Percentiles rank a stretch among this genome's conserved stretches.
Evolutionary conservation across 2,797 vertebrate species (phyloP).

Genomic region (Rhincodon typus): DNA sequence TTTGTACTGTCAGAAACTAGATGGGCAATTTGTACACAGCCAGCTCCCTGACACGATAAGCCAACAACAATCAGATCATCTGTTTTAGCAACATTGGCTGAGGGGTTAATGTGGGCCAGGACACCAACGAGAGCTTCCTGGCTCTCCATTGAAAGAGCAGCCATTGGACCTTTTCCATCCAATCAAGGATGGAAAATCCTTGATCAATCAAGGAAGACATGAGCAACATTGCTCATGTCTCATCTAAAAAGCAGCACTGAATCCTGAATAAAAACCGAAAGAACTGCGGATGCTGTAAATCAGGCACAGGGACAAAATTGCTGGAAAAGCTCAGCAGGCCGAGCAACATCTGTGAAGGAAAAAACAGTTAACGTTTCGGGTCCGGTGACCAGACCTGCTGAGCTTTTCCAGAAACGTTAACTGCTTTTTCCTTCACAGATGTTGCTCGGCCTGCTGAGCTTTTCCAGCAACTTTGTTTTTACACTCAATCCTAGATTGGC

Average conservation of each 20-base stretch:
- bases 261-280: too few relatives aligned
- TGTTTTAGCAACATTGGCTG: neutral
- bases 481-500: neutral
- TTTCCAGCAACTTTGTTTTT: too few relatives aligned
- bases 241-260: neutral
- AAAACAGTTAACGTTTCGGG: too few relatives aligned
- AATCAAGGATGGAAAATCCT: neutral
- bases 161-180: neutral
- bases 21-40: neutral
- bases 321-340: too few relatives aligned
- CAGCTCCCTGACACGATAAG: neutral
- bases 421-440: too few relatives aligned
- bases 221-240: neutral
- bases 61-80: neutral
- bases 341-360: too few relatives aligned
- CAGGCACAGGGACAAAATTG: too few relatives aligned
- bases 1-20: neutral
- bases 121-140: neutral
- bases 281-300: too few relatives aligned
- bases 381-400: too few relatives aligned
- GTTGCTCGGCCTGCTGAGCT: too few relatives aligned
- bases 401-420: too few relatives aligned
- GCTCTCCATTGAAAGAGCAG: neutral
- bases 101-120: neutral
- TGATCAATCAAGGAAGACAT: too few relatives aligned